Evolutionary conservation across 2,797 vertebrate species (phyloP).

Genomic region (Harpagifer antarcticus): DNA sequence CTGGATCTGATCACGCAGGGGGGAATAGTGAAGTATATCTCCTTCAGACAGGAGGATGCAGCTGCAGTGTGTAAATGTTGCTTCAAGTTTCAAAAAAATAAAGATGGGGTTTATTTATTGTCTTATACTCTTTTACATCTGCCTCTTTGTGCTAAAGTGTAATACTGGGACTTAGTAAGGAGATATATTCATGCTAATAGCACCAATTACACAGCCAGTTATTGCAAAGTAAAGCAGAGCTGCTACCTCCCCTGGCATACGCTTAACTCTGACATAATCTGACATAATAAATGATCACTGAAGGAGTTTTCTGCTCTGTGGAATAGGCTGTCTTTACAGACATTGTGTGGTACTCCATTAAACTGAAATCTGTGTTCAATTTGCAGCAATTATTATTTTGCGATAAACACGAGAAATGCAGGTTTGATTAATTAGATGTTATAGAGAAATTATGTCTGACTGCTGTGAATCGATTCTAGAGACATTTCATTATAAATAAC

Average conservation of each 20-base stretch:
- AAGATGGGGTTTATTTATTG: slow-evolving; percentile 24
- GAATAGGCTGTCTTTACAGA: slow-evolving; percentile 9
- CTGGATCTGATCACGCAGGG: slow-evolving; percentile 12
- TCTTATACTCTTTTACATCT: slow-evolving; percentile 12
- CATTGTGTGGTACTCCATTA: slow-evolving; percentile 23
- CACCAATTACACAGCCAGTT: slow-evolving; percentile 34
- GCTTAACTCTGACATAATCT: slow-evolving; percentile 29
- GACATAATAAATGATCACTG: slow-evolving; percentile 32
- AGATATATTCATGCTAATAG: slow-evolving; percentile 53
- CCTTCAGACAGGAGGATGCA: slow-evolving; percentile 39
- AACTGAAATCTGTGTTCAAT: slow-evolving; percentile 46
- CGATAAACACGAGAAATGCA: slow-evolving; percentile 28
- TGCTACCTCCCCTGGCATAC: slow-evolving; percentile 1
- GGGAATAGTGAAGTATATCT: slow-evolving; percentile 19
- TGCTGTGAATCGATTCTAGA: slow-evolving; percentile 34
- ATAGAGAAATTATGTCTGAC: slow-evolving; percentile 33
- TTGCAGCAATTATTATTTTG: slow-evolving; percentile 47
- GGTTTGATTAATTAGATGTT: slow-evolving; percentile 49
- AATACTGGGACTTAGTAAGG: slow-evolving; percentile 28
- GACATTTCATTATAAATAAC: slow-evolving; percentile 40
- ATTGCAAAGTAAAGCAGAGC: slow-evolving; percentile 25
- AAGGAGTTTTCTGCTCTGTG: slow-evolving; percentile 40
- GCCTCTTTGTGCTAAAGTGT: slow-evolving; percentile 26
- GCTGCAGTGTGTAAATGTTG: slow-evolving; percentile 52
- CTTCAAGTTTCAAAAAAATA: slow-evolving; percentile 41